phyloP scores from a whole-genome alignment of 2,888 invertebrate species.

The Zhengitettix transpicula region DNA sequence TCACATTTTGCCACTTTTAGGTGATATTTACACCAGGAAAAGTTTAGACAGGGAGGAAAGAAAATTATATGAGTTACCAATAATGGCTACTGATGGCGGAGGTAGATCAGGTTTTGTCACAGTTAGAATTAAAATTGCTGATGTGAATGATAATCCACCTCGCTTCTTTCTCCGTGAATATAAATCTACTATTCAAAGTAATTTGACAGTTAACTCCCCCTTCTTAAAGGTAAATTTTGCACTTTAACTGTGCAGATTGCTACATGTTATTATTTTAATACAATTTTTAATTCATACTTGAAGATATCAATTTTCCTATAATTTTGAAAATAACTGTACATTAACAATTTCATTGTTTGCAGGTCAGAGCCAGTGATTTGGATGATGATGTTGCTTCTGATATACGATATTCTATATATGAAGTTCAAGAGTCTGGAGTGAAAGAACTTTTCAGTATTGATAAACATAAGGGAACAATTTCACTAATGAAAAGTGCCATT shows the following conservation, averaged over 20 bases:
- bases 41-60: conserved; percentile 58
- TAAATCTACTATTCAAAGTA: conserved; percentile 50
- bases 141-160: conserved; percentile 74
- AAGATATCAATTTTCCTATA: background rate
- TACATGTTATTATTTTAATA: background rate
- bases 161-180: conserved; percentile 59
- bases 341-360: conserved; percentile 12
- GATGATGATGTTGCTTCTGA: conserved; percentile 59
- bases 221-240: conserved; percentile 35
- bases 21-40: conserved; percentile 46
- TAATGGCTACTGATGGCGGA: conserved; percentile 70
- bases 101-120: conserved; percentile 57
- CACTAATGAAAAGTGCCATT: conserved; percentile 42
- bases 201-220: conserved; percentile 35
- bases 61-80: conserved; percentile 53
- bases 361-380: conserved; percentile 55
- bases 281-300: background rate
- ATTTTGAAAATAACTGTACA: background rate
- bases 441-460: conserved; percentile 60
- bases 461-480: conserved; percentile 54
- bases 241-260: background rate
- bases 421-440: conserved; percentile 42
- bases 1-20: conserved; percentile 12
- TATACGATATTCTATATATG: conserved; percentile 62
- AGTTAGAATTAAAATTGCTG: conserved; percentile 62